Percentiles rank a stretch among this genome's conserved stretches.
These are phyloP conservation scores for Hypocryptadius cinnamomeus DNA, from an alignment of 2,113 vertebrate genomes.

Conservation along the genomic window DNA sequence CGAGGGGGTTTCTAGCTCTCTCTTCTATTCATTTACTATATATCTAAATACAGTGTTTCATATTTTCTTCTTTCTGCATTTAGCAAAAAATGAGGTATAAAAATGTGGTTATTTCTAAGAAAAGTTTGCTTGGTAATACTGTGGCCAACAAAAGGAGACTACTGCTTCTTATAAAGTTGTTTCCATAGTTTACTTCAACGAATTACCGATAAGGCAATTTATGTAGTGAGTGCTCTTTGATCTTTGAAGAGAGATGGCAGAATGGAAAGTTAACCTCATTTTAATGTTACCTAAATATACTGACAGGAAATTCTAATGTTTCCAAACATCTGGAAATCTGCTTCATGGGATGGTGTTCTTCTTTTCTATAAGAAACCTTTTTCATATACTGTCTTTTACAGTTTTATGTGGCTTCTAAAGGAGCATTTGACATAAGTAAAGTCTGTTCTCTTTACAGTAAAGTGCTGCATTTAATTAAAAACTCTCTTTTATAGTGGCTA, in stretches of 20 bases:
- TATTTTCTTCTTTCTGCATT: not conserved
- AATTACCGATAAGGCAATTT: conserved; percentile 64
- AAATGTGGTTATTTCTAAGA: not conserved
- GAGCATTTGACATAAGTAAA: conserved; percentile 58
- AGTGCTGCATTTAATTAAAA: conserved; percentile 61
- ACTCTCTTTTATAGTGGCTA: conserved; percentile 41
- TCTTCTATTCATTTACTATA: not conserved
- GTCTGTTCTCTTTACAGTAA: conserved; percentile 53
- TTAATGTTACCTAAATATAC: conserved; percentile 68
- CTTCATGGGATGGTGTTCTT: conserved; percentile 57
- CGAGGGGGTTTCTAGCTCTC: not conserved
- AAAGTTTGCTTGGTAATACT: conserved; percentile 23
- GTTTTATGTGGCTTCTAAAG: conserved; percentile 61
- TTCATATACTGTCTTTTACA: conserved; percentile 51
- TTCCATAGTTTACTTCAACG: conserved; percentile 58
- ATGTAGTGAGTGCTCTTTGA: conserved; percentile 58
- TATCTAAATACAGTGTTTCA: not conserved
- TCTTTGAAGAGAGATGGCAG: conserved; percentile 64
- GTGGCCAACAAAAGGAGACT: conserved; percentile 29
- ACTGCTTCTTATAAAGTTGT: conserved; percentile 60
- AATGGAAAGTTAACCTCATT: conserved; percentile 70
- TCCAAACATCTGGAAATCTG: conserved; percentile 69
- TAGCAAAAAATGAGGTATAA: not conserved
- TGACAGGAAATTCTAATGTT: conserved; percentile 71
- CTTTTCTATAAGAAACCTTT: conserved; percentile 60